These are phyloP conservation scores for Drosophila yooni DNA, from an alignment of 2,888 invertebrate species.

Conservation along the genomic window DNA sequence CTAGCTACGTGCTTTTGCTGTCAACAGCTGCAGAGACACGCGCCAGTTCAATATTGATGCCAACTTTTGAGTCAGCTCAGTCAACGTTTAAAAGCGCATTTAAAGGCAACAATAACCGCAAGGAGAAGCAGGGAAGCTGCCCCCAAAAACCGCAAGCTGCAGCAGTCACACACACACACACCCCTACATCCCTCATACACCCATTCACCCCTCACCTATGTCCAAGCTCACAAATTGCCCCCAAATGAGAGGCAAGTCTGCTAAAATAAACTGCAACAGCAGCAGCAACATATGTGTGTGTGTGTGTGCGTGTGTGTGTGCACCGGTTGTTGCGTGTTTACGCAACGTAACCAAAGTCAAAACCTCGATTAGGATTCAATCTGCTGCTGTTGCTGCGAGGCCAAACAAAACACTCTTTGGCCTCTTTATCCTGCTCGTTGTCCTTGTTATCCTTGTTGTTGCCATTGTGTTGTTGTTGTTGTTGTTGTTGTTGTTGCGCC, in stretches of 20 bases:
- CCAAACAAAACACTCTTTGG: slow-evolving; percentile 59
- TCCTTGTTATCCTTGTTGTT: slow-evolving; percentile 11
- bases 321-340: slow-evolving; percentile 83
- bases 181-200: not conserved
- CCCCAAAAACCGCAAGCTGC: slow-evolving; percentile 50
- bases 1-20: slow-evolving; percentile 60
- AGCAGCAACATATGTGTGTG: slow-evolving; percentile 26
- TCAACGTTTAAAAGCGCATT: slow-evolving; percentile 76
- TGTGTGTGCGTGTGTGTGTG: slow-evolving; percentile 29
- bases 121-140: slow-evolving; percentile 4
- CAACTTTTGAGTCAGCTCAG: slow-evolving; percentile 57
- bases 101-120: slow-evolving; percentile 50
- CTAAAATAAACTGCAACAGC: slow-evolving; percentile 70
- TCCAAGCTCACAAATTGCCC: slow-evolving; percentile 52
- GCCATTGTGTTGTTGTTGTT: slow-evolving; percentile 30
- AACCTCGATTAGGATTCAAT: slow-evolving; percentile 84
- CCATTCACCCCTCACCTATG: slow-evolving; percentile 17
- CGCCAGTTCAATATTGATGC: slow-evolving; percentile 77
- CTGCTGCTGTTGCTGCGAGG: slow-evolving; percentile 64
- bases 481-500: slow-evolving; percentile 45
- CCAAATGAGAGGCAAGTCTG: slow-evolving; percentile 71
- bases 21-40: slow-evolving; percentile 74
- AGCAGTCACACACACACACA: slow-evolving; percentile 25
- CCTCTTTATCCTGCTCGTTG: slow-evolving; percentile 37
- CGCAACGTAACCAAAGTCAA: slow-evolving; percentile 84